Conservation (phyloP, 2,797 vertebrate genomes). For the Oreochromis mossambicus region DNA sequence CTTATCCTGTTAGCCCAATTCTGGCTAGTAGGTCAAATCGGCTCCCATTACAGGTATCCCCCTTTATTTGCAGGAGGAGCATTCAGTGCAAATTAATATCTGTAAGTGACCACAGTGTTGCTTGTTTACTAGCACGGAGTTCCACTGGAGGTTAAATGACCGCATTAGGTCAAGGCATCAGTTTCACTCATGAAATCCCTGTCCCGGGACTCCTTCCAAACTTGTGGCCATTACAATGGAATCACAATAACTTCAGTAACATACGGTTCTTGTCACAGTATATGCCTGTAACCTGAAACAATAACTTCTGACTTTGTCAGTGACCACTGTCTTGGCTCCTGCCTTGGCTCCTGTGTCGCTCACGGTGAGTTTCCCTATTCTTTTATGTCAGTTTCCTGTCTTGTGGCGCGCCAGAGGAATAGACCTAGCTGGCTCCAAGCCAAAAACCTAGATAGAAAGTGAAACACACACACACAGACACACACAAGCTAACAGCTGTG, state of each 20-base stretch:
- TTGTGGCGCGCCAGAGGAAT: constrained; percentile 77
- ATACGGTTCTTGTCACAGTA: constrained; percentile 37
- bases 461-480: constrained; percentile 16
- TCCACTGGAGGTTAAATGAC: background rate
- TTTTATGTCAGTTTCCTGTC: constrained; percentile 81
- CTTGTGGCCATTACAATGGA: background rate
- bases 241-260: constrained; percentile 34
- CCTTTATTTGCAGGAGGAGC: background rate
- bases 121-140: background rate
- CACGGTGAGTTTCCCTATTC: constrained; percentile 63
- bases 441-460: constrained; percentile 54
- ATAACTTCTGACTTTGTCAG: constrained; percentile 67
- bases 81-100: background rate
- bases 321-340: constrained; percentile 64
- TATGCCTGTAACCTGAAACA: constrained; percentile 65
- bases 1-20: background rate
- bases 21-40: background rate
- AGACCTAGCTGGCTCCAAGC: constrained; percentile 64
- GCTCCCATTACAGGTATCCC: background rate
- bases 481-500: background rate
- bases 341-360: constrained; percentile 57
- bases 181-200: background rate
- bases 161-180: background rate
- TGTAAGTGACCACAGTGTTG: background rate
- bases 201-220: background rate